A percentile compares a stretch with the other conserved stretches of the same genome.
phyloP scores from a whole-genome alignment of 2,888 invertebrate genomes.

The Horisme vitalbata region DNA sequence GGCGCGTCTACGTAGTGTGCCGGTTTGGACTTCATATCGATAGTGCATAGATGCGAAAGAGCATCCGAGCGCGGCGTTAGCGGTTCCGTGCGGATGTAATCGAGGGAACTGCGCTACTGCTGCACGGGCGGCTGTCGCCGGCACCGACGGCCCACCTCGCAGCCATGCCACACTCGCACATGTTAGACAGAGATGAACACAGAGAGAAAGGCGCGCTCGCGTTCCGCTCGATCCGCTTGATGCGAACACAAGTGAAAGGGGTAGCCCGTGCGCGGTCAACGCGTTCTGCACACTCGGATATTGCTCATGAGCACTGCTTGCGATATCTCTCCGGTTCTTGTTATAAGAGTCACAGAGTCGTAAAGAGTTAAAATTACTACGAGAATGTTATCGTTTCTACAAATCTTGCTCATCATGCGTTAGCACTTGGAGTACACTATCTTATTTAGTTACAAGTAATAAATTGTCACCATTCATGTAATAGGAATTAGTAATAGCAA shows the following conservation, averaged over 20 bases:
- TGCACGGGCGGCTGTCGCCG: conserved; percentile 57
- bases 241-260: conserved; percentile 80
- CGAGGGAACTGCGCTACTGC: conserved; percentile 75
- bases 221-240: conserved; percentile 74
- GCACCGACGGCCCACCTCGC: conserved; percentile 63
- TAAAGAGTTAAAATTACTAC: conserved; percentile 40
- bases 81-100: conserved; percentile 75
- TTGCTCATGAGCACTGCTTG: conserved; percentile 47
- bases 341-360: conserved; percentile 25
- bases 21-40: conserved; percentile 85
- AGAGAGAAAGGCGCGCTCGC: conserved; percentile 76
- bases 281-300: conserved; percentile 56
- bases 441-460: too few species aligned
- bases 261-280: conserved; percentile 72
- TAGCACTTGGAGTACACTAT: not conserved
- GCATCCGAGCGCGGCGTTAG: conserved; percentile 68
- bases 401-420: conserved; percentile 11
- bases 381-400: conserved; percentile 33
- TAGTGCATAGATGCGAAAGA: conserved; percentile 67
- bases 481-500: too few species aligned
- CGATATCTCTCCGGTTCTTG: conserved; percentile 46
- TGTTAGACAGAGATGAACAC: conserved; percentile 76
- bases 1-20: conserved; percentile 76
- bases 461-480: too few species aligned
- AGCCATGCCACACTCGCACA: conserved; percentile 55